Base-by-base conservation (phyloP, 1,140 invertebrate genomes). In the Venturia canescens region DNA sequence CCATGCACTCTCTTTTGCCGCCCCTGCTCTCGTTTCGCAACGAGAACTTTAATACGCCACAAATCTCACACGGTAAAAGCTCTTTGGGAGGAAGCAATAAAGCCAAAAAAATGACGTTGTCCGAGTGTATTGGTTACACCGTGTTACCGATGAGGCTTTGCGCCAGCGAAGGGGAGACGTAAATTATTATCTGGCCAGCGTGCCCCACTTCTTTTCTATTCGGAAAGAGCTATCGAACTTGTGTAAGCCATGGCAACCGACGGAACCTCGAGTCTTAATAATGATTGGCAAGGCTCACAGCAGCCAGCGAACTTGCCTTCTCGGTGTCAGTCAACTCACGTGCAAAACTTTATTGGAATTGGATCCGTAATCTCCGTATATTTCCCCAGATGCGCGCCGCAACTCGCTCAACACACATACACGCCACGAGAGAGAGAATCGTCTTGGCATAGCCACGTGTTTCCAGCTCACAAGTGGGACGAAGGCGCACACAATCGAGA, bases 271-370 rank as follows among this genome's bases (percentile, higher is more conserved):
- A 85, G 87, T 83, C 84, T 90, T 89, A 89, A 90, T 90, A 90
- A 90, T 90, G 89, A 90, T 90, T 88, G 84, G 87, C 83, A 84
- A 83, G 50, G 76, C 69, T 57, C 29, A 27, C 18, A n/a, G n/a
- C n/a, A n/a, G n/a, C n/a, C 7, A 31, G 31, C 50, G 70, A 63
- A 13, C 48, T 70, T 53, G 77, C 50, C 38, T 44, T 57, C 63
- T 57, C 74, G 86, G 82, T 85, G 84, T 88, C 85, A 89, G 86
- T 89, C 88, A 83, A 75, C 87, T 90, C 89, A 89, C 89, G 90
- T 89, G 82, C 84, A 79, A 85, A 90, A 90, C 88, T 90, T 90
- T 89, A 90, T 90, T 88, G 89, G 90, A 90, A 91, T 89, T 89
- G 90, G 88, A 89, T 87, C 87, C 87, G 89, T 89, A 89, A 90